Evolutionary conservation across 2,888 invertebrate species (phyloP).

Genomic region (Eupithecia exiguata): DNA sequence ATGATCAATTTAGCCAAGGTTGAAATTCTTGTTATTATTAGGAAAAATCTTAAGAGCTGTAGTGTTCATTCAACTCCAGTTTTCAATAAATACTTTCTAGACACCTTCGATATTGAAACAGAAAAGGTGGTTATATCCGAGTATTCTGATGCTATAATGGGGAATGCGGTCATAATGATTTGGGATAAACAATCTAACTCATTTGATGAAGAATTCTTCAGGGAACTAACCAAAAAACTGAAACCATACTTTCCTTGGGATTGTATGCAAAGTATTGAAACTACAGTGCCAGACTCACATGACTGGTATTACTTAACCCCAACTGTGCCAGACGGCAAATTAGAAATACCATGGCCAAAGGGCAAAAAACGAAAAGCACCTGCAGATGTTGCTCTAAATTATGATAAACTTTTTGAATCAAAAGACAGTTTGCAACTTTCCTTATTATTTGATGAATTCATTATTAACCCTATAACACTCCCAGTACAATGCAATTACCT

Average conservation of each 20-base stretch:
- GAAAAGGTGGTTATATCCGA: constrained; percentile 43
- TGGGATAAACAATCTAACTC: constrained; percentile 61
- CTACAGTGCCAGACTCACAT: constrained; percentile 44
- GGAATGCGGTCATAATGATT: constrained; percentile 59
- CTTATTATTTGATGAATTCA: constrained; percentile 52
- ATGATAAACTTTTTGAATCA: constrained; percentile 59
- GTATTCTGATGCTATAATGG: constrained; percentile 45
- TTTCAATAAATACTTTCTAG: constrained; percentile 56
- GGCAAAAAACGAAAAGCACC: constrained; percentile 55
- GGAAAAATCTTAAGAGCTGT: constrained; percentile 40
- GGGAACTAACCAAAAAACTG: constrained; percentile 51
- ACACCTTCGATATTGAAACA: constrained; percentile 52
- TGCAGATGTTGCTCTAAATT: constrained; percentile 55
- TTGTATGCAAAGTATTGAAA: constrained; percentile 41
- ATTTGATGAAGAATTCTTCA: constrained; percentile 66
- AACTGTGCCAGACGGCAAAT: constrained; percentile 33
- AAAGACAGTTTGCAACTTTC: constrained; percentile 55
- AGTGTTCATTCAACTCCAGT: constrained; percentile 55
- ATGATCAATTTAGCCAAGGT: constrained; percentile 48
- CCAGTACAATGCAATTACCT: constrained; percentile 56
- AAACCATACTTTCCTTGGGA: constrained; percentile 58
- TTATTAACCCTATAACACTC: constrained; percentile 54
- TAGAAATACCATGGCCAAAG: constrained; percentile 25
- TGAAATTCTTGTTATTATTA: constrained; percentile 59
- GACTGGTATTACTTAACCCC: constrained; percentile 58